Base-by-base conservation (phyloP, 2,797 vertebrate species). In the Protosalanx chinensis region DNA sequence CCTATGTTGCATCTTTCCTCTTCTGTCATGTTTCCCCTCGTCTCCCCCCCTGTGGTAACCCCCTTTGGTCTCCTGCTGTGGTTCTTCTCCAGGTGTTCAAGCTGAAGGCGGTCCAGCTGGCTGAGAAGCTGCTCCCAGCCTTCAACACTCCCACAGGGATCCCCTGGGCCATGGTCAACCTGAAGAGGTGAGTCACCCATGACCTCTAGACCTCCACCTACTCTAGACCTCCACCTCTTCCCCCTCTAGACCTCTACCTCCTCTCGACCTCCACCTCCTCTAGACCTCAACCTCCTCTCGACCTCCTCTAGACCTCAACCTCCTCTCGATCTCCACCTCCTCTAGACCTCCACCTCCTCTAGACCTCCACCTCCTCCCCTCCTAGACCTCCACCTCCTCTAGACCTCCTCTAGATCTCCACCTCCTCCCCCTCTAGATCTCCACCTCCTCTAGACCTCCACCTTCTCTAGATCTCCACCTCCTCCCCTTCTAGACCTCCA, bases 121-220 rank as follows among this genome's bases (percentile, higher is more conserved):
- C 97, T 15, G 97, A 97, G 88, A 99, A 99, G 84, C 94, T 99
- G 72, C 94, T 99, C 79, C 97, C 97, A 78, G 97, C 97, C 58
- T 99, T 99, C 83, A 99, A 98, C 86, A 99, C 97, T 65, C 97
- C 97, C 16, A 98, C 97, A 5, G 97, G 97, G 64, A 99, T 99
- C 91, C 97, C 97, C 67, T 99, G 97, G 97, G 97, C 97, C 82
- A 98, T 99, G 96, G 97, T 99, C 81, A 99, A 99, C 90, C 93
- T 99, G 65, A 99, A 99, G 92, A 99, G 96, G 97, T 98, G 81
- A 89, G 85, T 76, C 32, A 27, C 58, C 8, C 37, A 18, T 20
- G 58, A n/a, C 20, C 27, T 13, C 53, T 46, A 13, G 41, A 59
- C 20, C 32, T 0, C 56, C 23, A 27, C 67, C 67, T 16, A 7